Conservation (phyloP, 2,888 invertebrate species). For the Lobophora halterata region DNA sequence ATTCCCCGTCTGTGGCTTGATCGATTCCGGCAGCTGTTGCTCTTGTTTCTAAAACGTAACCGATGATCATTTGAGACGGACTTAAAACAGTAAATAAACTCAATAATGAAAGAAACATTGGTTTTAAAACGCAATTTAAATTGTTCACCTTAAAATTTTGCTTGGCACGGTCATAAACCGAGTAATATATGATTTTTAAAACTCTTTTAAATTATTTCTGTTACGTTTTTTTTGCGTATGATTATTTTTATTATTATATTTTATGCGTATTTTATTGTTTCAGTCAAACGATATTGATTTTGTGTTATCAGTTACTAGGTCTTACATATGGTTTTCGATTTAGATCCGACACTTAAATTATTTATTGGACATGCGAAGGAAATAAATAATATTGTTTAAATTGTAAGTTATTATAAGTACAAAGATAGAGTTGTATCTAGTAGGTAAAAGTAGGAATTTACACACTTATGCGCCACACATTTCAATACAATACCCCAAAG, state of each 20-base stretch:
- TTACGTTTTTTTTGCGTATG: slow-evolving; percentile 20
- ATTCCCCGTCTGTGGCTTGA: slow-evolving; percentile 41
- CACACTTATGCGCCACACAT: too few relatives aligned
- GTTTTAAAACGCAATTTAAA: slow-evolving; percentile 20
- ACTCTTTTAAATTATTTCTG: slow-evolving; percentile 9
- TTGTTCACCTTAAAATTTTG: slow-evolving; percentile 32
- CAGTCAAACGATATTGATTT: too few relatives aligned
- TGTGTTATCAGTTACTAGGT: too few relatives aligned
- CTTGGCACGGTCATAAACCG: slow-evolving; percentile 27
- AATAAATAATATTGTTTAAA: too few relatives aligned
- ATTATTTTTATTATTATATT: slow-evolving; percentile 20
- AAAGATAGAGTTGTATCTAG: too few relatives aligned
- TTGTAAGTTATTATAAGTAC: too few relatives aligned
- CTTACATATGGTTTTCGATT: too few relatives aligned
- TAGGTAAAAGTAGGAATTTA: too few relatives aligned
- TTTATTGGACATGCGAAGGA: too few relatives aligned
- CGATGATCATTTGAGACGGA: slow-evolving; percentile 36
- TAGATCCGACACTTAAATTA: too few relatives aligned
- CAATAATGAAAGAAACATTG: slow-evolving; percentile 34
- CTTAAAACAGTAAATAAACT: slow-evolving; percentile 39
- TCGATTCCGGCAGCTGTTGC: slow-evolving; percentile 30
- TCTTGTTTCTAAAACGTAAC: slow-evolving; percentile 26
- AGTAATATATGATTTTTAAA: slow-evolving; percentile 21
- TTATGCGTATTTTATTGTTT: too few relatives aligned
- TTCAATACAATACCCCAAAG: too few relatives aligned